Conservation (phyloP, 1,140 invertebrate genomes). For the Mesaphorura yosii region DNA sequence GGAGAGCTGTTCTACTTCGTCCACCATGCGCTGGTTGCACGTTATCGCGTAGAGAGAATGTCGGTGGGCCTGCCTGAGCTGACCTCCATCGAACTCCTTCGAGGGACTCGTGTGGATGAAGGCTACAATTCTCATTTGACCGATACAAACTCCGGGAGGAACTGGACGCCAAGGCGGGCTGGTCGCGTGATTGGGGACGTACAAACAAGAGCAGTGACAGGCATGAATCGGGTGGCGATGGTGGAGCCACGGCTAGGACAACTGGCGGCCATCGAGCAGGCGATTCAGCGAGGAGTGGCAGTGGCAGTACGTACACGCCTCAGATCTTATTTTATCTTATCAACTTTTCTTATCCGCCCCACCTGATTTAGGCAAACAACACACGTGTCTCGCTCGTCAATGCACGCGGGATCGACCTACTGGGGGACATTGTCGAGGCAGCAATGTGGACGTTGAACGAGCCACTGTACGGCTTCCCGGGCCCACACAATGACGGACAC, state of each 20-base stretch:
- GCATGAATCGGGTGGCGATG: not conserved
- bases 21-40: not conserved
- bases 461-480: not conserved
- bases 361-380: not conserved
- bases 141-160: constrained; percentile 6
- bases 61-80: constrained; percentile 12
- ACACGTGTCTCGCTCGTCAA: not conserved
- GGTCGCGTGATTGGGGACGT: constrained; percentile 13
- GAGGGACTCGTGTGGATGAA: not conserved
- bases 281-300: not conserved
- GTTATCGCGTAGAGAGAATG: not conserved
- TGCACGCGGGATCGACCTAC: constrained; percentile 49
- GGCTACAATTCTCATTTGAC: constrained; percentile 8
- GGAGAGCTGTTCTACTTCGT: constrained; percentile 4
- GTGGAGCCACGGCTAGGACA: not conserved
- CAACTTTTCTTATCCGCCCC: not conserved
- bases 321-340: no score
- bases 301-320: not conserved
- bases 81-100: not conserved
- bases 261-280: not conserved
- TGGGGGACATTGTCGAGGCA: not conserved
- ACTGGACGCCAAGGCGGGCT: constrained; percentile 18
- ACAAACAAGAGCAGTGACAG: not conserved
- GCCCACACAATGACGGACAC: constrained; percentile 5
- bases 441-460: not conserved